A percentile compares a stretch with the other conserved stretches of the same genome.
Evolutionary conservation across 1,140 invertebrate genomes (phyloP).

Genomic region (Macrobrachium nipponense): DNA sequence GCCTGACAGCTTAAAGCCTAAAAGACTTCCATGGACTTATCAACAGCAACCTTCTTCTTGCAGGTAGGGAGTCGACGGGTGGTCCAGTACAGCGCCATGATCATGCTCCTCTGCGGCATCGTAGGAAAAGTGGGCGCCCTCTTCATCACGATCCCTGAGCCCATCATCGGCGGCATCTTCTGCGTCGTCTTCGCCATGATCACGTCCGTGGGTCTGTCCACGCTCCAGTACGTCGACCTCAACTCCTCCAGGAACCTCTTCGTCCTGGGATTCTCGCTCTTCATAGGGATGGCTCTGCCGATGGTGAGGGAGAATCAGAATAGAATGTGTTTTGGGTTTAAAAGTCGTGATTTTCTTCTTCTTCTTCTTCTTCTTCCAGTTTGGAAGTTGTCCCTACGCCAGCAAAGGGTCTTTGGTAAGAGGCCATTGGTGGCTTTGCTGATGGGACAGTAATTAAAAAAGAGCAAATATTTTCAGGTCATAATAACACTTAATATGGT

Average conservation of each 20-base stretch:
- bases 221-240: constrained; percentile 42
- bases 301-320: constrained; percentile 1
- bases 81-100: constrained; percentile 81
- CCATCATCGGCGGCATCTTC: constrained; percentile 88
- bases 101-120: constrained; percentile 84
- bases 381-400: no score
- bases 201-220: constrained; percentile 73
- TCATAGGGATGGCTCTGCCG: constrained; percentile 31
- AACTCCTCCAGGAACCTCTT: constrained; percentile 54
- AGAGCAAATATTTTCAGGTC: no score
- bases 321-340: no score
- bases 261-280: constrained; percentile 36
- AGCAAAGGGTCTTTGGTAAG: no score
- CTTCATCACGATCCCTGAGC: constrained; percentile 89
- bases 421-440: no score
- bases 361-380: neutral
- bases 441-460: no score
- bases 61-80: constrained; percentile 88
- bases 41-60: neutral
- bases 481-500: no score
- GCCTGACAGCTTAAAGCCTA: no score
- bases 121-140: constrained; percentile 86
- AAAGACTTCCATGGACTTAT: no score
- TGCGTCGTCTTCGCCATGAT: constrained; percentile 91
- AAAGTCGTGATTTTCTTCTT: neutral